Evolutionary conservation across 2,888 invertebrate genomes (phyloP).

Genomic region (Drosophila gaucha): DNA sequence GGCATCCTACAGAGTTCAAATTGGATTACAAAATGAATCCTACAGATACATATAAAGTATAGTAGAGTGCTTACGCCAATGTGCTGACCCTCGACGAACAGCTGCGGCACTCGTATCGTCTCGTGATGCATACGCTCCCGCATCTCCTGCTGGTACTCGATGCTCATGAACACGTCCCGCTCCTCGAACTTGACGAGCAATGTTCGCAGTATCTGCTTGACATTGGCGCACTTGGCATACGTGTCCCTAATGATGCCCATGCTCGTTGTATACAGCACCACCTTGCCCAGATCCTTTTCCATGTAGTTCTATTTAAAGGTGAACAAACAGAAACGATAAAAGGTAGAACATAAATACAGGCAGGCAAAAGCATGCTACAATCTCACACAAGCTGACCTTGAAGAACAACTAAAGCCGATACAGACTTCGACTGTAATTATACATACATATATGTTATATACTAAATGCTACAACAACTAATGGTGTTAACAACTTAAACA

Average conservation of each 20-base stretch:
- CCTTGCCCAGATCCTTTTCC: conserved; percentile 95
- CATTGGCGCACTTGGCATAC: conserved; percentile 94
- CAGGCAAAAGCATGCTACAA: conserved; percentile 7
- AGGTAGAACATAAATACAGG: not conserved
- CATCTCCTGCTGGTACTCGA: conserved; percentile 95
- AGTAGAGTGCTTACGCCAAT: conserved; percentile 87
- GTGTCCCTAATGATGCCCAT: conserved; percentile 97
- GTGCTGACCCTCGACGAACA: conserved; percentile 96
- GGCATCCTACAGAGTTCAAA: conserved; percentile 86
- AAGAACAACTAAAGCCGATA: not conserved
- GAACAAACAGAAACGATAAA: not conserved
- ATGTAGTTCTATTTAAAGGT: conserved; percentile 90
- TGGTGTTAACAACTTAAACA: conserved; percentile 26
- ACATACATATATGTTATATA: no score
- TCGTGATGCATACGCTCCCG: conserved; percentile 92
- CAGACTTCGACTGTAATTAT: conserved; percentile 1
- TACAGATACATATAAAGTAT: no score
- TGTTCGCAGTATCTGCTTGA: conserved; percentile 96
- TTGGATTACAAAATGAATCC: no score
- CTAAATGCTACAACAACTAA: conserved; percentile 19
- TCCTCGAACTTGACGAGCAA: conserved; percentile 96
- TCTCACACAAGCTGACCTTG: conserved; percentile 17
- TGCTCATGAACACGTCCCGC: conserved; percentile 96
- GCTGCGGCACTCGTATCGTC: conserved; percentile 93
- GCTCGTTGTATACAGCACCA: conserved; percentile 96